Base-by-base conservation (phyloP, 2,113 vertebrate genomes). In the Thinocorus orbignyianus region DNA sequence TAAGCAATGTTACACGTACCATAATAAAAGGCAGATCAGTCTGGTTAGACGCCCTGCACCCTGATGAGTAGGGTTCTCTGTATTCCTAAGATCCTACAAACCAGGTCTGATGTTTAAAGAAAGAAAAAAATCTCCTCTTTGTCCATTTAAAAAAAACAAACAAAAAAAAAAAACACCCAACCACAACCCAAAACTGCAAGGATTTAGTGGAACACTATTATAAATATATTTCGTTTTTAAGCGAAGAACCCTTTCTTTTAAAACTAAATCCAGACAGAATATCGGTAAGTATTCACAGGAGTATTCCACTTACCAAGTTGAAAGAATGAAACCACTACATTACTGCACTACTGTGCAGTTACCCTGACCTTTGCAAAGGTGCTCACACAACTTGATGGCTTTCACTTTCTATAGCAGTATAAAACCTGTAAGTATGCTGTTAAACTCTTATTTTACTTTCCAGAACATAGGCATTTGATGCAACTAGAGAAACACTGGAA, bases 391-490 rank as follows among this genome's bases (percentile, higher is more conserved):
- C 9, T 11, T 10, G 16, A 74, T 28, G 20, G 28, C 72, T 81
- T 88, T 72, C 66, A 33, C 49, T 51, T 86, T 30, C 60, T 64
- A 22, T 54, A 65, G 33, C 71, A 8, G 6, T 9, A 33, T 24
- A 35, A 69, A 77, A 15, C 9, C 39, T 25, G 30, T 11, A 70
- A 62, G 18, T 5, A 18, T 19, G 22, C 55, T 30, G 42, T 46
- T 64, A 31, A 90, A 70, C 6, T 37, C 31, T 49, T 28, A 10
- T 31, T 79, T 26, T 41, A 49, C 37, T 91, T 90, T 42, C 17
- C 60, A 30, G 69, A 86, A n/a, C 0, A 0, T 8, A 57, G 2
- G 13, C 17, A 41, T 54, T 30, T 51, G 68, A 54, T n/a, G 8
- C 16, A 39, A 66, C 16, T 80, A 48, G 0, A 61, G 41, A 86